phyloP scores from a whole-genome alignment of 2,888 invertebrate species.

The Lycophotia porphyrea region DNA sequence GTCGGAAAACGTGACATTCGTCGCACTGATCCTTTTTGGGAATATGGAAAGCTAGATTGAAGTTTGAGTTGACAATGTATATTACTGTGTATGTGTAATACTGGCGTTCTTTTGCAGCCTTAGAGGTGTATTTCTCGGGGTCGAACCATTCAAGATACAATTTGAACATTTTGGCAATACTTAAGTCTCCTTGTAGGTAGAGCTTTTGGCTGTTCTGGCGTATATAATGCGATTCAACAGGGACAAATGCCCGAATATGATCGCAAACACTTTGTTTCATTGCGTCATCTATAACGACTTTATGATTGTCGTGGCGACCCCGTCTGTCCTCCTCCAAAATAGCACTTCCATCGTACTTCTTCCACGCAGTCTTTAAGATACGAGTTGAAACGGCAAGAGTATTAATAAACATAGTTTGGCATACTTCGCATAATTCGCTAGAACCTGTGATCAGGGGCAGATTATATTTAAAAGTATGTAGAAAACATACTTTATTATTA shows the following conservation, averaged over 20 bases:
- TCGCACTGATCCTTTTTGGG: conserved; percentile 5
- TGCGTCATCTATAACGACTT: background rate
- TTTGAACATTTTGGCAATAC: conserved; percentile 9
- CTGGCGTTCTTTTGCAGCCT: conserved; percentile 1
- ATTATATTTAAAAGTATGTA: background rate
- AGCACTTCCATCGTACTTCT: conserved; percentile 39
- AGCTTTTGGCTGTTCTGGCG: background rate
- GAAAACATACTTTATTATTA: background rate
- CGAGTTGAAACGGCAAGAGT: conserved; percentile 16
- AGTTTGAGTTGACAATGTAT: conserved; percentile 1
- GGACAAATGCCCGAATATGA: background rate
- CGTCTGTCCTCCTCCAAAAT: background rate
- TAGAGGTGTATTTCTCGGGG: conserved; percentile 4
- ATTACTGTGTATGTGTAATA: too few relatives aligned
- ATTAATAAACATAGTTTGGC: background rate
- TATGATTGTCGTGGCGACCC: conserved; percentile 1
- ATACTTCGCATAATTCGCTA: background rate
- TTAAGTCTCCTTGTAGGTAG: conserved; percentile 1
- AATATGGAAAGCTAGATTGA: conserved; percentile 10
- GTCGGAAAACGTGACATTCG: background rate
- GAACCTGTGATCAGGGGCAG: background rate
- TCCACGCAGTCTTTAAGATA: conserved; percentile 55
- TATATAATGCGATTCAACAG: conserved; percentile 3
- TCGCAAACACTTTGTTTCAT: conserved; percentile 6
- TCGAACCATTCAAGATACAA: conserved; percentile 7